Percentiles rank a stretch among this genome's conserved stretches.
Evolutionary conservation across 2,113 vertebrate species (phyloP).

Genomic region (Leptobrachium leishanense): DNA sequence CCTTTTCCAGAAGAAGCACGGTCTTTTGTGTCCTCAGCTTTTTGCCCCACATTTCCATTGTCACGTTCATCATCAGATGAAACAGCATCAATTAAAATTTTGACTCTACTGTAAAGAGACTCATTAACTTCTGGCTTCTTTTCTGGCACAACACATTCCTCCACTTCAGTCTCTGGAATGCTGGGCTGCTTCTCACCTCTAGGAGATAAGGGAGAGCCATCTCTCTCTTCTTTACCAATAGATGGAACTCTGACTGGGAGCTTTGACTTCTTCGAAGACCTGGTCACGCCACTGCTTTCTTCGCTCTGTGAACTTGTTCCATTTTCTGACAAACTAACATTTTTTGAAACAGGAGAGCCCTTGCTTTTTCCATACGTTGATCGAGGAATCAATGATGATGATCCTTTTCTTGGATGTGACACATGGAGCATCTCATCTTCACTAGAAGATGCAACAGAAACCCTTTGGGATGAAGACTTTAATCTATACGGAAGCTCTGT

Average conservation of each 20-base stretch:
- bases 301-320: constrained; percentile 45
- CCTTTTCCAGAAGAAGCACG: background rate
- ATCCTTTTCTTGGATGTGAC: constrained; percentile 53
- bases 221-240: constrained; percentile 26
- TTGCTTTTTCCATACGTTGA: constrained; percentile 43
- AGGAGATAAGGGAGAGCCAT: background rate
- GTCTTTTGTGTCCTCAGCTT: background rate
- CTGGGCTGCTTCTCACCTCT: constrained; percentile 44
- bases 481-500: background rate
- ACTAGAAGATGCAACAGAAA: constrained; percentile 56
- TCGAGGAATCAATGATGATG: background rate
- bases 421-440: constrained; percentile 58
- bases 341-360: constrained; percentile 16
- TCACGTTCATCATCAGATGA: constrained; percentile 53
- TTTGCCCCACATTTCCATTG: background rate
- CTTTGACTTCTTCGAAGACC: constrained; percentile 59
- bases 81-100: constrained; percentile 61
- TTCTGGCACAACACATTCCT: constrained; percentile 38
- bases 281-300: constrained; percentile 50
- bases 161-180: constrained; percentile 14
- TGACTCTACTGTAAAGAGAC: constrained; percentile 50
- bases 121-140: background rate
- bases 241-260: constrained; percentile 56
- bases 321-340: background rate
- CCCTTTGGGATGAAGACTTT: constrained; percentile 56